Percentiles rank a stretch among this genome's conserved stretches.
Evolutionary conservation across 2,888 invertebrate genomes (phyloP).

Genomic region (Embidobia sp.): DNA sequence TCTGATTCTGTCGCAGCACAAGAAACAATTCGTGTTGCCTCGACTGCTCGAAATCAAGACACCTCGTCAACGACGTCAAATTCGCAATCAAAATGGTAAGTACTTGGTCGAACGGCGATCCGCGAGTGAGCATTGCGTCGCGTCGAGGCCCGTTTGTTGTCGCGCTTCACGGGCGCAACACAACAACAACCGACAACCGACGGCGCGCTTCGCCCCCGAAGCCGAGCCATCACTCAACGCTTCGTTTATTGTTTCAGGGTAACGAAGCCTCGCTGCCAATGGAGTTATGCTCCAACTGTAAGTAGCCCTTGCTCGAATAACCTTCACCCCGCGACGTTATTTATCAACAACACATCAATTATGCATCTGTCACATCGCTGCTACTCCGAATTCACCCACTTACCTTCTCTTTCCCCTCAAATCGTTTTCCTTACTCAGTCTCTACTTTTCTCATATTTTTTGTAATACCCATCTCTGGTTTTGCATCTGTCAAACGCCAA

Average conservation of each 20-base stretch:
- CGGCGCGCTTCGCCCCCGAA: neutral
- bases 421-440: no score
- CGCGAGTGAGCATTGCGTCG: neutral
- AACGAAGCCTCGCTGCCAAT: slow-evolving; percentile 97
- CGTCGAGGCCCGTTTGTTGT: no score
- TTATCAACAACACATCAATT: slow-evolving; percentile 40
- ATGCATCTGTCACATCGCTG: slow-evolving; percentile 1
- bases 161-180: neutral
- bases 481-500: no score
- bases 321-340: slow-evolving; percentile 24
- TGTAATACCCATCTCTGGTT: no score
- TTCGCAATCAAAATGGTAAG: slow-evolving; percentile 31
- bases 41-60: neutral
- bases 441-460: no score
- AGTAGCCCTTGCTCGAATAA: slow-evolving; percentile 66
- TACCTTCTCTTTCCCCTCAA: no score
- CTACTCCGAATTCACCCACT: neutral
- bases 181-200: slow-evolving; percentile 1
- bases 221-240: neutral
- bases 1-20: slow-evolving; percentile 95
- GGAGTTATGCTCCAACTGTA: slow-evolving; percentile 95
- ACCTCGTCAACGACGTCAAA: neutral
- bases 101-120: neutral
- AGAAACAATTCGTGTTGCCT: slow-evolving; percentile 11
- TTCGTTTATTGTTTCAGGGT: slow-evolving; percentile 85